Percentiles rank a stretch among this genome's conserved stretches.
These are phyloP conservation scores for Pipra filicauda DNA, from an alignment of 2,113 vertebrate genomes.

Conservation along the genomic window DNA sequence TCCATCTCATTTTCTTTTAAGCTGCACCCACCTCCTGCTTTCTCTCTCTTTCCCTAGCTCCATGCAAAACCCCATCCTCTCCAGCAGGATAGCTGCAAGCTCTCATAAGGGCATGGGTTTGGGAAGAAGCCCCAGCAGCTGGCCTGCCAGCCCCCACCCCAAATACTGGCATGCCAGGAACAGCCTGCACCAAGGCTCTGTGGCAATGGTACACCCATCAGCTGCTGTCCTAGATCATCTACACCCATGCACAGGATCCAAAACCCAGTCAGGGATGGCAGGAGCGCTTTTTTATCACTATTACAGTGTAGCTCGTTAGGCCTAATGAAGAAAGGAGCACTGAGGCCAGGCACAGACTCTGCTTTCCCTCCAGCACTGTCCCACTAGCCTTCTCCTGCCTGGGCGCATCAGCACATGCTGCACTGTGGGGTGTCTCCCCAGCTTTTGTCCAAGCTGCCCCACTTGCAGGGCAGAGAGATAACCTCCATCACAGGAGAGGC, in stretches of 20 bases:
- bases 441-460: accelerated
- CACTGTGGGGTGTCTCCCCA: neutral
- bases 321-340: neutral
- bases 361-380: neutral
- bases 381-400: neutral
- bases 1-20: neutral
- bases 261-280: neutral
- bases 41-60: neutral
- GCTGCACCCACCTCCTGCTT: neutral
- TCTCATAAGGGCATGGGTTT: neutral
- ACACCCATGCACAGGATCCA: neutral
- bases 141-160: neutral
- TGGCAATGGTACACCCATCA: neutral
- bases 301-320: accelerated
- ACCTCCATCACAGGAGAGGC: neutral
- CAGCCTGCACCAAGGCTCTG: neutral
- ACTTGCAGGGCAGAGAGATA: neutral
- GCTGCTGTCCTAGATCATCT: neutral
- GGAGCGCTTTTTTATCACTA: neutral
- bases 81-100: neutral
- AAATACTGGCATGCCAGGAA: neutral
- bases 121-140: neutral
- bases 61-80: neutral
- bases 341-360: neutral
- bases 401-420: accelerated